Evolutionary conservation across 2,888 invertebrate species (phyloP).

Genomic region (Morpho helenor): DNA sequence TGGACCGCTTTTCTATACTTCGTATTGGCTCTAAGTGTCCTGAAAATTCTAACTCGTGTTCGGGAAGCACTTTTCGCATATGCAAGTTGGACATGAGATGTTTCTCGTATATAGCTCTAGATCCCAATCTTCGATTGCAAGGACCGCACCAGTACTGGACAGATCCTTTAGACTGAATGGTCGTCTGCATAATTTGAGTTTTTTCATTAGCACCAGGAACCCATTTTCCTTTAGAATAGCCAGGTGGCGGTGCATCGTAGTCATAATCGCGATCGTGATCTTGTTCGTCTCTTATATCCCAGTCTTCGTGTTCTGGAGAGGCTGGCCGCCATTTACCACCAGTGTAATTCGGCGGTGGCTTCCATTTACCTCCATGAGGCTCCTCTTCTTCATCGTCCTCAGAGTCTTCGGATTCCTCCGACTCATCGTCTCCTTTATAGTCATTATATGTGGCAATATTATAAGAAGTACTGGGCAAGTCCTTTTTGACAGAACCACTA

Average conservation of each 20-base stretch:
- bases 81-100: conserved; percentile 88
- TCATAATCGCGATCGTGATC: conserved; percentile 74
- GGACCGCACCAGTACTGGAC: conserved; percentile 89
- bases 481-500: conserved; percentile 77
- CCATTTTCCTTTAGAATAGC: conserved; percentile 90
- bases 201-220: conserved; percentile 82
- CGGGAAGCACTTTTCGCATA: conserved; percentile 81
- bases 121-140: conserved; percentile 87
- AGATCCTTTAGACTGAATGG: conserved; percentile 68
- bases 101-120: conserved; percentile 85
- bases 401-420: conserved; percentile 79
- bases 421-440: conserved; percentile 66
- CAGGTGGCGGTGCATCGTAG: conserved; percentile 81
- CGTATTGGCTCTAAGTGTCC: conserved; percentile 60
- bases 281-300: conserved; percentile 72
- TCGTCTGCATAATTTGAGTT: conserved; percentile 76
- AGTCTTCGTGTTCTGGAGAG: conserved; percentile 74
- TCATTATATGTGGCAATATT: conserved; percentile 60
- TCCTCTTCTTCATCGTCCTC: conserved; percentile 80
- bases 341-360: conserved; percentile 78
- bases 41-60: conserved; percentile 83
- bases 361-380: conserved; percentile 86
- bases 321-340: conserved; percentile 71
- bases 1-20: conserved; percentile 47
- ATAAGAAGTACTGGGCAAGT: conserved; percentile 56